These are phyloP conservation scores for Microcebus ravelobensis DNA, from an alignment of 2,113 vertebrate species.

Conservation along the genomic window DNA sequence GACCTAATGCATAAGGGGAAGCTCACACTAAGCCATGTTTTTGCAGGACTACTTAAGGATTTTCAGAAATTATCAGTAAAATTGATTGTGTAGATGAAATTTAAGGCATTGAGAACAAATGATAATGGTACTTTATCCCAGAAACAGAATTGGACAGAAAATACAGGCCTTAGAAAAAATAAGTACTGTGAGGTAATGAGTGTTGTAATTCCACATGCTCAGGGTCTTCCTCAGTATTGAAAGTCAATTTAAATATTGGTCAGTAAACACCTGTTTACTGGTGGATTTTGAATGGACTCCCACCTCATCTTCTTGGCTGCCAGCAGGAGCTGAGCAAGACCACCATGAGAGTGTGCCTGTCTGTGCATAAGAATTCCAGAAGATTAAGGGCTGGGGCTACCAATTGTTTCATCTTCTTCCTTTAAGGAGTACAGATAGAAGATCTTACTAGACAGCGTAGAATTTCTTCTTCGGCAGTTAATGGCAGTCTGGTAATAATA, in stretches of 20 bases:
- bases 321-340: not conserved
- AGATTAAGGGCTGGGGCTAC: not conserved
- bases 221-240: not conserved
- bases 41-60: slow-evolving; percentile 16
- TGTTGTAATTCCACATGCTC: not conserved
- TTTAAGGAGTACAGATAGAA: not conserved
- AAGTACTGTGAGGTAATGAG: not conserved
- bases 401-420: not conserved
- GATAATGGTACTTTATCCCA: slow-evolving; percentile 15
- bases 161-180: not conserved
- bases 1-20: not conserved
- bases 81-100: not conserved
- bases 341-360: not conserved
- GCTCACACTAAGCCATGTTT: not conserved
- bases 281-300: not conserved
- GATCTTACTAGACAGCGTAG: not conserved
- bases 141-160: slow-evolving; percentile 1
- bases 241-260: not conserved
- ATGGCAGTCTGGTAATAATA: not conserved
- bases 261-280: not conserved
- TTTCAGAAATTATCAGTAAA: slow-evolving; percentile 51
- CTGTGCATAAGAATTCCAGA: not conserved
- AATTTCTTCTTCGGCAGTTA: slow-evolving; percentile 22
- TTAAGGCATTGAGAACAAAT: not conserved
- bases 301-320: not conserved